A percentile compares a stretch with the other conserved stretches of the same genome.
Conservation (phyloP, 1,140 invertebrate genomes). For the Eumeta japonica region DNA sequence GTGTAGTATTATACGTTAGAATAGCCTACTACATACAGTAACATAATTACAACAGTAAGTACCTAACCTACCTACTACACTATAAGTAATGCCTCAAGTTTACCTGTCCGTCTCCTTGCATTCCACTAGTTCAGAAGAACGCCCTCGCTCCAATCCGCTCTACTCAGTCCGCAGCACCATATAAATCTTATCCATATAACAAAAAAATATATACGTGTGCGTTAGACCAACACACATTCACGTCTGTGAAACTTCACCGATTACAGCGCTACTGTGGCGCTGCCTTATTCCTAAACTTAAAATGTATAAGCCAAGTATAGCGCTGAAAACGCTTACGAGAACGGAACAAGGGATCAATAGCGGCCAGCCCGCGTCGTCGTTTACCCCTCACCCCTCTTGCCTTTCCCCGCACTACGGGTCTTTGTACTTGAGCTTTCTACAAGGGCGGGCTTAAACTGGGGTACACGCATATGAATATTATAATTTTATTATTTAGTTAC, state of each 20-base stretch:
- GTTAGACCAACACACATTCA: conserved; percentile 10
- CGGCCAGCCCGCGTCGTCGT: conserved; percentile 23
- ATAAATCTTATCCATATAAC: conserved; percentile 7
- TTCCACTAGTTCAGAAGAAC: too few species aligned
- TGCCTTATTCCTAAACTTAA: too few species aligned
- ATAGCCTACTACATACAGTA: too few species aligned
- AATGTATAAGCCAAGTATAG: too few species aligned
- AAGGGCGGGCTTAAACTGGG: conserved; percentile 31
- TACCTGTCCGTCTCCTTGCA: conserved; percentile 21
- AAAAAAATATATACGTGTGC: conserved; percentile 11
- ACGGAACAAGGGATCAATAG: conserved; percentile 29
- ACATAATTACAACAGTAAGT: too few species aligned
- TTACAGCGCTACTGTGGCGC: too few species aligned
- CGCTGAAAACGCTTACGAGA: conserved; percentile 14
- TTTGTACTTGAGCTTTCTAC: conserved; percentile 28
- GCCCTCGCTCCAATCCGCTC: conserved; percentile 21
- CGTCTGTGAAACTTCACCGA: too few species aligned
- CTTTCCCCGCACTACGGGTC: conserved; percentile 20
- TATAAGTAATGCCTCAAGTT: too few species aligned
- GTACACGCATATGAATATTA: too few species aligned
- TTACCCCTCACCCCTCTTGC: conserved; percentile 19
- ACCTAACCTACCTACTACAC: too few species aligned
- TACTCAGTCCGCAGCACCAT: conserved; percentile 13
- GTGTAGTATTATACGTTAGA: too few species aligned
- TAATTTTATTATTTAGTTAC: too few species aligned